phyloP scores from a whole-genome alignment of 2,113 vertebrate species.

The Coptodon bakossiorum region DNA sequence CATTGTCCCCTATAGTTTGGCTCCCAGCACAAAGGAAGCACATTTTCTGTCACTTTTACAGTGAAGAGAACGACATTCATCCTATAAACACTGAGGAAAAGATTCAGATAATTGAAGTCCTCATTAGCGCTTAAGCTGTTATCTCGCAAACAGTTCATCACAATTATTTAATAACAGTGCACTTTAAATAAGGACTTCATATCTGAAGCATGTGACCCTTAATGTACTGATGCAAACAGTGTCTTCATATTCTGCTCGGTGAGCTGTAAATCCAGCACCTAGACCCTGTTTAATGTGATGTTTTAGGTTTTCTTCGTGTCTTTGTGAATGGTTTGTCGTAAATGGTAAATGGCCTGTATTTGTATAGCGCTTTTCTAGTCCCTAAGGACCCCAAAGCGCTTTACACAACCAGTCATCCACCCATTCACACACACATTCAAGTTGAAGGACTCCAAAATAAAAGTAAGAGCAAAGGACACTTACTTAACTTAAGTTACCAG shows the following conservation, averaged over 20 bases:
- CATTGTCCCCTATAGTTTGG: fast-evolving
- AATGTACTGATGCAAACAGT: neutral
- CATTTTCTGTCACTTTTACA: neutral
- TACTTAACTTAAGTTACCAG: neutral
- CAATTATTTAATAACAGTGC: neutral
- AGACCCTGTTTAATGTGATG: neutral
- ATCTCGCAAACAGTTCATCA: fast-evolving
- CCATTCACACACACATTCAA: too few species aligned
- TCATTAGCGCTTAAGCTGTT: neutral
- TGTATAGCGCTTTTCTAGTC: too few species aligned
- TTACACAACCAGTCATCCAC: too few species aligned
- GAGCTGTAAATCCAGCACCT: neutral
- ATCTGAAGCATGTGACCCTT: neutral
- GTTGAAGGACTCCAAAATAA: neutral
- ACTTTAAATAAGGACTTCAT: neutral
- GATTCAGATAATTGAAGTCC: neutral
- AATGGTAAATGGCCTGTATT: too few species aligned
- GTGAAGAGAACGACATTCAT: neutral
- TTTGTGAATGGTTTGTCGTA: neutral
- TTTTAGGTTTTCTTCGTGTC: neutral
- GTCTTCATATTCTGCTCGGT: neutral
- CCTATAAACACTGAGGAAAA: neutral
- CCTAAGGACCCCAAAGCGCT: too few species aligned
- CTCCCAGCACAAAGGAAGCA: neutral
- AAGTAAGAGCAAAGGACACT: neutral